Percentiles rank a stretch among this genome's conserved stretches.
Conservation (phyloP, 2,888 invertebrate species). For the Nebria salina region DNA sequence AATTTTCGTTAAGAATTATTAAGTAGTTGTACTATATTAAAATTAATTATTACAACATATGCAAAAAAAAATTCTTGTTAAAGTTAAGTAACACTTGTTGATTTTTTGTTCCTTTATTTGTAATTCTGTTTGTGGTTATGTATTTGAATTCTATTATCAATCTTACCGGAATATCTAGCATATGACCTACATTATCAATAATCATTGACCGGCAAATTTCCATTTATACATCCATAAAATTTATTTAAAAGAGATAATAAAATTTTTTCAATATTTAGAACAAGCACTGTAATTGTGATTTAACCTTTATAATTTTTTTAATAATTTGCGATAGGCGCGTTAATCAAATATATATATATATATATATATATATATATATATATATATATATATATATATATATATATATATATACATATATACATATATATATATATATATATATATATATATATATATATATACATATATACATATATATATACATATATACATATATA, state of each 20-base stretch:
- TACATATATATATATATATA: not conserved
- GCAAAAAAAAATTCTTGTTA: not conserved
- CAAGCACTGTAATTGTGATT: not conserved
- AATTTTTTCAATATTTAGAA: not conserved
- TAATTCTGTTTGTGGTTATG: conserved; percentile 13
- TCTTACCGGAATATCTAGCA: not conserved
- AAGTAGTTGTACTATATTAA: not conserved
- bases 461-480: not conserved
- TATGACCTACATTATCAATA: not conserved
- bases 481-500: not conserved
- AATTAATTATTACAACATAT: not conserved
- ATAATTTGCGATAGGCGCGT: not conserved
- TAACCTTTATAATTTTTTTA: not conserved
- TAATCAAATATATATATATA: not conserved
- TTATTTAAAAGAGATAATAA: not conserved
- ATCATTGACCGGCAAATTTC: not conserved
- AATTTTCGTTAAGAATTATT: not conserved
- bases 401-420: not conserved
- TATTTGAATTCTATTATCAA: not conserved
- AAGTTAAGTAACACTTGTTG: not conserved
- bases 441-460: not conserved
- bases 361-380: not conserved
- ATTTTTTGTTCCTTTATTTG: not conserved
- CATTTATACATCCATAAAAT: not conserved
- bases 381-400: not conserved